Evolutionary conservation across 1,140 invertebrate genomes (phyloP).

Genomic region (Drosophila novamexicana): DNA sequence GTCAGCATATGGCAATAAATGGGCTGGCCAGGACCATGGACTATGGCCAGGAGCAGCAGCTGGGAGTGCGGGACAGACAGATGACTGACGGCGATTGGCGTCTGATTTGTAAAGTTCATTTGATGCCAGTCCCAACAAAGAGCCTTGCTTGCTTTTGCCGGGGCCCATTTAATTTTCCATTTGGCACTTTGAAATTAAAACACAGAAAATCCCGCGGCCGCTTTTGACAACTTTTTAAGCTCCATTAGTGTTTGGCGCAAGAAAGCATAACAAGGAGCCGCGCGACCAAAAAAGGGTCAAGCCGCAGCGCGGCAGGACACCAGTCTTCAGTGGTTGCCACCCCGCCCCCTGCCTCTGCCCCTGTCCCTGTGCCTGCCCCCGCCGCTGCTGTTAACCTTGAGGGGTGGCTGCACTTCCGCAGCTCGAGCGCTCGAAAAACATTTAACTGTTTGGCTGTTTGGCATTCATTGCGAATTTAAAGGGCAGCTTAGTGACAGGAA

Average conservation of each 20-base stretch:
- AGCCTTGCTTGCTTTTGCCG: not conserved
- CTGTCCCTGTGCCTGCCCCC: constrained; percentile 17
- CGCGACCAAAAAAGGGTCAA: constrained; percentile 62
- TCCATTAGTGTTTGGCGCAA: constrained; percentile 81
- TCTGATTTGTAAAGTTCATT: constrained; percentile 73
- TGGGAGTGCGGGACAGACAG: constrained; percentile 11
- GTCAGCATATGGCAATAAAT: constrained; percentile 82
- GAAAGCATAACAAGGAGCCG: constrained; percentile 54
- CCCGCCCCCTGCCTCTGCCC: not conserved
- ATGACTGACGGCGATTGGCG: constrained; percentile 61
- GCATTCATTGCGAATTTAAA: constrained; percentile 83
- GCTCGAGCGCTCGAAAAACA: constrained; percentile 53
- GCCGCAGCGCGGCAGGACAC: constrained; percentile 62
- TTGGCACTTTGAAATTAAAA: constrained; percentile 79
- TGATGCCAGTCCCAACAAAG: constrained; percentile 44
- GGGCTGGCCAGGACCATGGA: constrained; percentile 43
- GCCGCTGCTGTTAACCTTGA: not conserved
- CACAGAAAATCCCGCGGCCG: constrained; percentile 77
- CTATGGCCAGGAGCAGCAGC: constrained; percentile 10
- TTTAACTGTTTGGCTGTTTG: constrained; percentile 79
- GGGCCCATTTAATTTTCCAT: constrained; percentile 73
- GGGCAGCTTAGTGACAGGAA: constrained; percentile 81
- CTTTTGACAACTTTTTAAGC: constrained; percentile 81
- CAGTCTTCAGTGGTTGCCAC: not conserved
- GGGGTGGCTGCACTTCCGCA: constrained; percentile 71